Conservation (phyloP, 2,113 vertebrate species). For the Merops nubicus region DNA sequence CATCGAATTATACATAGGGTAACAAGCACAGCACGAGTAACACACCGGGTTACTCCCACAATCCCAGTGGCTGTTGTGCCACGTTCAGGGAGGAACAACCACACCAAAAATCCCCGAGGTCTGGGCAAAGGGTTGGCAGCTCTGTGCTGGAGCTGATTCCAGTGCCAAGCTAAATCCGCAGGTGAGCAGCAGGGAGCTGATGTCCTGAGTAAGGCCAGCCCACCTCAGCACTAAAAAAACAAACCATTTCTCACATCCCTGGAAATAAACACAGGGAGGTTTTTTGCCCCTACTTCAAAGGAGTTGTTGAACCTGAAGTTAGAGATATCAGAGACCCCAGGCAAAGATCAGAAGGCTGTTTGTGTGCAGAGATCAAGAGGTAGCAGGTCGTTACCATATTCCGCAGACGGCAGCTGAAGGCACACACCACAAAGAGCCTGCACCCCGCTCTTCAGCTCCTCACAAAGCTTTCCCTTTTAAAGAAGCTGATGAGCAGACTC, state of each 20-base stretch:
- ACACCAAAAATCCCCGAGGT: background rate
- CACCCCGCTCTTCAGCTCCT: background rate
- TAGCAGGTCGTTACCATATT: fast-evolving
- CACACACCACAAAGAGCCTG: background rate
- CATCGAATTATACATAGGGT: fast-evolving
- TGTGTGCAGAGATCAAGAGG: background rate
- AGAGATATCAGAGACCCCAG: background rate
- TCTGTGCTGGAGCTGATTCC: background rate
- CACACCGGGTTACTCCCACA: background rate
- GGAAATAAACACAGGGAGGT: background rate
- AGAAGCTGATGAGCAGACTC: background rate
- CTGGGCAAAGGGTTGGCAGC: background rate
- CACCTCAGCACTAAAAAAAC: background rate
- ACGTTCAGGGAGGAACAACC: background rate
- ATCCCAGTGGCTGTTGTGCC: background rate
- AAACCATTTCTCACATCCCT: background rate
- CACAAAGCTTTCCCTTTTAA: background rate
- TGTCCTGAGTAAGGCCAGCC: background rate
- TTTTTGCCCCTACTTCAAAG: background rate
- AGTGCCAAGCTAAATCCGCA: background rate
- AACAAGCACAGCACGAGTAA: background rate
- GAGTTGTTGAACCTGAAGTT: background rate
- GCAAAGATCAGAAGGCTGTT: background rate
- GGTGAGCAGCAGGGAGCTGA: background rate
- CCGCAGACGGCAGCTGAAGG: background rate